Percentiles rank a stretch among this genome's conserved stretches.
Conservation (phyloP, 2,888 invertebrate species). For the Bellardia pandia region DNA sequence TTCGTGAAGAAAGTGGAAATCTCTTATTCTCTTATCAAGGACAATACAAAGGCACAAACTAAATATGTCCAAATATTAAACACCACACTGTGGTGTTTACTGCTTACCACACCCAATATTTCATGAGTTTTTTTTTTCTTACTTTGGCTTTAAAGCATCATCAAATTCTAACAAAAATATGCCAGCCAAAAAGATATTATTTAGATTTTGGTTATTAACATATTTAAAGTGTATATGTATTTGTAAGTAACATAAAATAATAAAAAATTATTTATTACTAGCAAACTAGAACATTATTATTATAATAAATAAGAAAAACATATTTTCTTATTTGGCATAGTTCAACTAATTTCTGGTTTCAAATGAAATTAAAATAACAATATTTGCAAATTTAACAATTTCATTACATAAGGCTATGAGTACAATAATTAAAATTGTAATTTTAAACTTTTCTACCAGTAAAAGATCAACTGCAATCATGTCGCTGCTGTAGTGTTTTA, state of each 20-base stretch:
- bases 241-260: too few species aligned
- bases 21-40: too few species aligned
- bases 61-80: too few species aligned
- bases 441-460: constrained; percentile 14
- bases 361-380: background rate
- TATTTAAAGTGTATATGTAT: background rate
- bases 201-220: background rate
- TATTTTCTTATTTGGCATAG: background rate
- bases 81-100: too few species aligned
- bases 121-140: background rate
- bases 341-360: background rate
- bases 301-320: too few species aligned
- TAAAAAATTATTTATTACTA: too few species aligned
- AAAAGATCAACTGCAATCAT: constrained; percentile 41
- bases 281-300: too few species aligned
- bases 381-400: background rate
- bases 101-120: too few species aligned
- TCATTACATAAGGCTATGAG: background rate
- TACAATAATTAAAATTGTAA: constrained; percentile 45
- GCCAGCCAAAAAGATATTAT: background rate
- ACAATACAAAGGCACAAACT: too few species aligned
- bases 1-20: too few species aligned
- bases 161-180: background rate
- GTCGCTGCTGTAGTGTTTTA: background rate
- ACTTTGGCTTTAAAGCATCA: background rate